phyloP scores from a whole-genome alignment of 1,140 invertebrate species.

The Trachymyrmex cornetzi region DNA sequence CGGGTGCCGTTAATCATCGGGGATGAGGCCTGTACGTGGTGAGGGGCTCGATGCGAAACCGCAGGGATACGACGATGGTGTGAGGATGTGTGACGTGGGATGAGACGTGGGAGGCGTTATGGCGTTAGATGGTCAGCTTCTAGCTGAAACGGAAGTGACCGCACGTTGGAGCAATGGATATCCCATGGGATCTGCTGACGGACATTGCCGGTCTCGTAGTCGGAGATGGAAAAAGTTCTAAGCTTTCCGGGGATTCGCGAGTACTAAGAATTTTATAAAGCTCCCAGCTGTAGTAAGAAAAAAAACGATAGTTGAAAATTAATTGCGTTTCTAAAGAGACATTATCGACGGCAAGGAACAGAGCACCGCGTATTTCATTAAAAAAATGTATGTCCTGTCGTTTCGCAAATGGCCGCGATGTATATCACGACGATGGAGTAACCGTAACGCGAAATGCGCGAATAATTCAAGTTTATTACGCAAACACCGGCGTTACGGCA shows the following conservation, averaged over 20 bases:
- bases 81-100: conserved; percentile 67
- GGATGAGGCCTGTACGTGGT: conserved; percentile 73
- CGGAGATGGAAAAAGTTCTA: background rate
- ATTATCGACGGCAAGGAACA: conserved; percentile 1
- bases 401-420: conserved; percentile 49
- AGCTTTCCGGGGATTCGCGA: background rate
- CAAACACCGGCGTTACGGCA: conserved; percentile 10
- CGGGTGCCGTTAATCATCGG: conserved; percentile 85
- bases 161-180: conserved; percentile 72
- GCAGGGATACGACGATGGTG: conserved; percentile 74
- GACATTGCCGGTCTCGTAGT: conserved; percentile 26
- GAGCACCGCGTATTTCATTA: conserved; percentile 19
- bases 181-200: conserved; percentile 64
- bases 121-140: conserved; percentile 76
- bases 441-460: conserved; percentile 42
- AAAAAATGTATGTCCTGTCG: conserved; percentile 3
- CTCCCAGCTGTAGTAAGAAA: too few species aligned
- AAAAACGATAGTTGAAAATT: background rate
- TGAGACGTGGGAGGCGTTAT: conserved; percentile 70
- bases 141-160: conserved; percentile 84
- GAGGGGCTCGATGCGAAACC: conserved; percentile 71
- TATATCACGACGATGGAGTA: conserved; percentile 51
- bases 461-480: conserved; percentile 64
- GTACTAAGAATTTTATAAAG: background rate
- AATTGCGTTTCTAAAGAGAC: conserved; percentile 11